Evolutionary conservation across 2,888 invertebrate species (phyloP).

Genomic region (Drosophila prolongata): DNA sequence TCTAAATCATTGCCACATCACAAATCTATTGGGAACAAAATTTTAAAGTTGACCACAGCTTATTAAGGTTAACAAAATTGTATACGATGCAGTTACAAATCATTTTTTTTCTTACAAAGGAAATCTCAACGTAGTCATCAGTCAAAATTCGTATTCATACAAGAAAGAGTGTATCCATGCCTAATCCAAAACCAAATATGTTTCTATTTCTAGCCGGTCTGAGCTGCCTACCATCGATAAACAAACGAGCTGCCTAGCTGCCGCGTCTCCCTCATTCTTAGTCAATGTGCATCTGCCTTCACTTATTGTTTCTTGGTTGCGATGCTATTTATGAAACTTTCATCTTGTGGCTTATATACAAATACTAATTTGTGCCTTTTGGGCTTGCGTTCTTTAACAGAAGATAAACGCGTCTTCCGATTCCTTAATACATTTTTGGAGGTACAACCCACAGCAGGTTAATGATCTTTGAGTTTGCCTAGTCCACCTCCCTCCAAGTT

Average conservation of each 20-base stretch:
- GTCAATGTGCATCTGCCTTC: constrained; percentile 33
- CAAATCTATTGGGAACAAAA: not conserved
- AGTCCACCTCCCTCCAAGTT: not conserved
- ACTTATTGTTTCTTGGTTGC: constrained; percentile 11
- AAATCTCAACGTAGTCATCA: too few relatives aligned
- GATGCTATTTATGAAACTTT: constrained; percentile 23
- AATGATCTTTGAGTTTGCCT: constrained; percentile 48
- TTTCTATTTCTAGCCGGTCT: constrained; percentile 20
- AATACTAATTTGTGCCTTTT: constrained; percentile 44
- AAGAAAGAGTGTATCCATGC: constrained; percentile 9
- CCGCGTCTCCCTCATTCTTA: constrained; percentile 4
- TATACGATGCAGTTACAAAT: not conserved
- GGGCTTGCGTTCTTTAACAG: constrained; percentile 1
- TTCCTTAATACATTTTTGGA: not conserved
- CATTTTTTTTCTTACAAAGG: not conserved
- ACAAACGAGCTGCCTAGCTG: constrained; percentile 38
- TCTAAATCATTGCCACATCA: constrained; percentile 20
- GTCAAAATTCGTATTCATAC: not conserved
- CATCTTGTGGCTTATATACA: constrained; percentile 38
- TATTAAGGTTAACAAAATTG: not conserved
- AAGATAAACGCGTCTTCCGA: too few relatives aligned
- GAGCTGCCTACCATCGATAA: constrained; percentile 15
- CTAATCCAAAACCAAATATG: constrained; percentile 17
- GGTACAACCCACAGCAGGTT: constrained; percentile 43
- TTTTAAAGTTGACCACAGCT: not conserved